Evolutionary conservation across 2,797 vertebrate species (phyloP).

Genomic region (Picus viridis): DNA sequence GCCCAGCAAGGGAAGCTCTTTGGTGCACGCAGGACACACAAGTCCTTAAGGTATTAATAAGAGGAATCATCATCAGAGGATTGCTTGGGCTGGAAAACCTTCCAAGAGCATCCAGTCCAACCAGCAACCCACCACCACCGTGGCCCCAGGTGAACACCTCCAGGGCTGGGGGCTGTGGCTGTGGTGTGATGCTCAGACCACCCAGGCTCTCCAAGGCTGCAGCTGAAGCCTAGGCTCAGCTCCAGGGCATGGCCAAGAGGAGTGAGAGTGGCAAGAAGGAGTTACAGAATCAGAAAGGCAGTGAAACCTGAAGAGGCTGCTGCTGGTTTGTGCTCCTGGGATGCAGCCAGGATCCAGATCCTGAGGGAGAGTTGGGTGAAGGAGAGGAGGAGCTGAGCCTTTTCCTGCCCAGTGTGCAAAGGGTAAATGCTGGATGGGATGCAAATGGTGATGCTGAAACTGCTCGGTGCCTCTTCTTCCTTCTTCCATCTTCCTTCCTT

Average conservation of each 20-base stretch:
- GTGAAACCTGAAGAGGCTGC: background rate
- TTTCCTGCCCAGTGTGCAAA: background rate
- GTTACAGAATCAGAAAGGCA: rapidly evolving
- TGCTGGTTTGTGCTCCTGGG: background rate
- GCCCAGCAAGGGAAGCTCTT: background rate
- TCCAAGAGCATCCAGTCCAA: too few relatives aligned
- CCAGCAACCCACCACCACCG: too few relatives aligned
- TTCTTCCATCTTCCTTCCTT: background rate
- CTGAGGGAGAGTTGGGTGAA: background rate
- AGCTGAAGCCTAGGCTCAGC: background rate
- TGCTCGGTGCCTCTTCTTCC: background rate
- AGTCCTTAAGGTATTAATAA: background rate
- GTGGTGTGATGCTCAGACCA: background rate
- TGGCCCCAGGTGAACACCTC: too few relatives aligned
- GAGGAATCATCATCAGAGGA: background rate
- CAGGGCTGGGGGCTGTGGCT: background rate
- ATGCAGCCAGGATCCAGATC: background rate
- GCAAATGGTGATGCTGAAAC: background rate
- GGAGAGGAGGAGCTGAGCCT: background rate
- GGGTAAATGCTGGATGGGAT: background rate
- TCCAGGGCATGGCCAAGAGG: background rate
- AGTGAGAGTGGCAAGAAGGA: background rate
- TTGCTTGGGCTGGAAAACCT: too few relatives aligned
- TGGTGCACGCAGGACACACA: background rate
- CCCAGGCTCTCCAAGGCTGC: background rate